Conservation (phyloP, 2,113 vertebrate genomes). For the Cromileptes altivelis region DNA sequence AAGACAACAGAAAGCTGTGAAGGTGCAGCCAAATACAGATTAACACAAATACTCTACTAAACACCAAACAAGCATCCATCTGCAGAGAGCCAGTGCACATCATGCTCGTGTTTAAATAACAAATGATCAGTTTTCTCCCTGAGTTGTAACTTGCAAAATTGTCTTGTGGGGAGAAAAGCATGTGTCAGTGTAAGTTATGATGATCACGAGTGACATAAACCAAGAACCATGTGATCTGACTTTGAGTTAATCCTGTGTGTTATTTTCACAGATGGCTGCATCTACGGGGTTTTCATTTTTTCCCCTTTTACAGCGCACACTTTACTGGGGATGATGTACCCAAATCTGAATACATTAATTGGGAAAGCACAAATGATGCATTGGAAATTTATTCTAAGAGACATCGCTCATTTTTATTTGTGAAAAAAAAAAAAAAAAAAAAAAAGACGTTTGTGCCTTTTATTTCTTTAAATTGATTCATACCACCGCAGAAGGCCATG, state of each 20-base stretch:
- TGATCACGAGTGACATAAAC: neutral
- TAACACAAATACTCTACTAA: conserved; percentile 29
- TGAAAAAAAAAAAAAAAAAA: no score
- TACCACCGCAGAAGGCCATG: no score
- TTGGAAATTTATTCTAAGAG: no score
- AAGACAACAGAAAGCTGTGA: conserved; percentile 42
- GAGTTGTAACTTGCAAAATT: neutral
- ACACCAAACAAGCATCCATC: neutral
- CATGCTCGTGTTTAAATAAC: neutral
- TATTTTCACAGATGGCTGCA: conserved; percentile 39
- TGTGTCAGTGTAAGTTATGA: neutral
- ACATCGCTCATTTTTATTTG: no score
- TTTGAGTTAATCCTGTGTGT: conserved; percentile 35
- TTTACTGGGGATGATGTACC: no score
- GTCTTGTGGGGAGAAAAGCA: neutral
- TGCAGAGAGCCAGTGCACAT: neutral
- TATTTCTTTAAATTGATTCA: no score
- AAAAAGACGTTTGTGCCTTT: no score
- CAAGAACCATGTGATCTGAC: conserved; percentile 37
- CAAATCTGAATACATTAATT: no score
- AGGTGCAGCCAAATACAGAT: conserved; percentile 62
- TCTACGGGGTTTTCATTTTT: neutral
- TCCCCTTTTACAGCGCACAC: no score
- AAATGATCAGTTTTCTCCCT: neutral
- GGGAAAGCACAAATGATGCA: no score